These are phyloP conservation scores for Taxidea taxus DNA, from an alignment of 2,113 vertebrate genomes.

Conservation along the genomic window DNA sequence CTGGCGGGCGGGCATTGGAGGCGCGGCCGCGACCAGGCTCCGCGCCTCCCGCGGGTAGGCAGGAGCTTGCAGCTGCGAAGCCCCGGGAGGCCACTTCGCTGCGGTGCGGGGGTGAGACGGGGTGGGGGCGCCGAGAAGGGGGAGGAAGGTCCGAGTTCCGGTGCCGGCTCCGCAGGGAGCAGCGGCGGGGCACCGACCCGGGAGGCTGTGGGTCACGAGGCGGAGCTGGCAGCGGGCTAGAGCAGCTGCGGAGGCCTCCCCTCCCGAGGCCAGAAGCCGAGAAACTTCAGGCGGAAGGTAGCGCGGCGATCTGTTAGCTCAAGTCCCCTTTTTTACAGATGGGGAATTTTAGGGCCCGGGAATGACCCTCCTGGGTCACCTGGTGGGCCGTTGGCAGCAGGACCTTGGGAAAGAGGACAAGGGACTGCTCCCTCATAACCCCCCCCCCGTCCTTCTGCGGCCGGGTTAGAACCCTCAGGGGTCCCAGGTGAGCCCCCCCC, in stretches of 20 bases:
- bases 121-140: too few species aligned
- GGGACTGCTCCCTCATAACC: neutral
- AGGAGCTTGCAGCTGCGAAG: neutral
- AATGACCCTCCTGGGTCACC: neutral
- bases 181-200: neutral
- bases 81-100: neutral
- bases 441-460: too few species aligned
- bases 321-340: neutral
- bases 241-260: neutral
- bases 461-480: neutral
- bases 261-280: neutral
- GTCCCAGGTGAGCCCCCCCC: too few species aligned
- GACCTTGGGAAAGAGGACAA: neutral
- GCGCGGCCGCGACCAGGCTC: accelerated
- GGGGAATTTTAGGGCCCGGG: neutral
- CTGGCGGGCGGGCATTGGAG: neutral
- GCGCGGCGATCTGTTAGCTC: neutral
- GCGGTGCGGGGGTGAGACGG: neutral
- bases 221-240: neutral
- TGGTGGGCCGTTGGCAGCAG: neutral
- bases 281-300: neutral
- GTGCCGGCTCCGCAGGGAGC: neutral
- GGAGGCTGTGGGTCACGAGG: neutral
- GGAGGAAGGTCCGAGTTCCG: neutral
- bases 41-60: accelerated